Percentiles rank a stretch among this genome's conserved stretches.
Evolutionary conservation across 2,113 vertebrate genomes (phyloP).

Genomic region (Barnardius zonarius): DNA sequence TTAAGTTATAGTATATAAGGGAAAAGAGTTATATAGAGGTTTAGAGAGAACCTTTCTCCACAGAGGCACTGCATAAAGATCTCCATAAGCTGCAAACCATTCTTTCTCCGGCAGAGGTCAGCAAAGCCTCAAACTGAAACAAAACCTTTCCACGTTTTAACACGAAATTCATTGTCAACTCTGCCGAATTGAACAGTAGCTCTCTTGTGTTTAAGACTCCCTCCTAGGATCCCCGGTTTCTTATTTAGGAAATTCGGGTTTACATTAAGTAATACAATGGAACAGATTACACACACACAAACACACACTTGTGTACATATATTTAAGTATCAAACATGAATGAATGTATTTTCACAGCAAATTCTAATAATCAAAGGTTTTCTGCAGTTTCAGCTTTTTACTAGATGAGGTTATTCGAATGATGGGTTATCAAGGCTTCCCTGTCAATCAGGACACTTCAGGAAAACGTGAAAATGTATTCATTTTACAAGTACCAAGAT

Average conservation of each 20-base stretch:
- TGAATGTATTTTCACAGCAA: background rate
- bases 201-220: background rate
- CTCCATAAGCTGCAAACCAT: background rate
- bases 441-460: background rate
- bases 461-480: background rate
- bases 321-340: background rate
- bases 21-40: background rate
- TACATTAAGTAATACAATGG: background rate
- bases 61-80: background rate
- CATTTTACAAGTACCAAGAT: background rate
- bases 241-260: background rate
- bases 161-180: background rate
- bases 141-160: background rate
- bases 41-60: background rate
- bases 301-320: background rate
- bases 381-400: background rate
- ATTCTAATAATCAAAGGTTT: background rate
- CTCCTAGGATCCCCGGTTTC: background rate
- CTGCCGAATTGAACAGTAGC: background rate
- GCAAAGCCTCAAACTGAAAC: background rate
- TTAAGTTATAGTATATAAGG: background rate
- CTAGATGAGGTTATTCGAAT: background rate
- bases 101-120: conserved; percentile 1
- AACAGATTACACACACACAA: background rate
- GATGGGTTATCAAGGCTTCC: background rate